Evolutionary conservation across 1,140 invertebrate species (phyloP).

Genomic region (Drosophila saltans): DNA sequence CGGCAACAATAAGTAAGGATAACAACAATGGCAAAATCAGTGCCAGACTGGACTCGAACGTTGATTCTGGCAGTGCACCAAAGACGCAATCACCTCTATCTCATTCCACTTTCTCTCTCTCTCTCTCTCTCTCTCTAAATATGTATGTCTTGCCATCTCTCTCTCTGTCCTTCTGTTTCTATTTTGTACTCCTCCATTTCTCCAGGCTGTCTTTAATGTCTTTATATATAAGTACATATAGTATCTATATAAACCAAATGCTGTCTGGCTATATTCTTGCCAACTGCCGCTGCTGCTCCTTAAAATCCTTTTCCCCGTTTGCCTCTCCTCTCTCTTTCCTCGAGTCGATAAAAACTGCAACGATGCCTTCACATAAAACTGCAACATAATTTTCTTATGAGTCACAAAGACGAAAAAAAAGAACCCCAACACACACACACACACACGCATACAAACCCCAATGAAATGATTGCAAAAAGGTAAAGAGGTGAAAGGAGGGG

Average conservation of each 20-base stretch:
- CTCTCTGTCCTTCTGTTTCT: constrained; percentile 6
- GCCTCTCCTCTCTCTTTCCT: background rate
- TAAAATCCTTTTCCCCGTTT: constrained; percentile 26
- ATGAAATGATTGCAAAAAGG: constrained; percentile 31
- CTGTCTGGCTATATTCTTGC: constrained; percentile 30
- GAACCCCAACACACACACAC: constrained; percentile 41
- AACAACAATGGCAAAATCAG: constrained; percentile 63
- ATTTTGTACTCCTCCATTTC: constrained; percentile 14
- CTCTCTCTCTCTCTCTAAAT: background rate
- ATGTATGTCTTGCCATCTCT: background rate
- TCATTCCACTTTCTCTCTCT: background rate
- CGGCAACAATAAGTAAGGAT: background rate
- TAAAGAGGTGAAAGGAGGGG: background rate
- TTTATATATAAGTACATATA: constrained; percentile 47
- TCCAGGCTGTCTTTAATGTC: constrained; percentile 62
- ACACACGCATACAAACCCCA: constrained; percentile 17
- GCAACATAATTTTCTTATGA: constrained; percentile 82
- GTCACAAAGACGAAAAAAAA: constrained; percentile 59
- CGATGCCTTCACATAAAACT: constrained; percentile 62
- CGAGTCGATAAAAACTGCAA: constrained; percentile 69
- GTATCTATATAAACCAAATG: constrained; percentile 48
- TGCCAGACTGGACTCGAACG: constrained; percentile 25
- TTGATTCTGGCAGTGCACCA: constrained; percentile 65
- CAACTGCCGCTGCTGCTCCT: constrained; percentile 35
- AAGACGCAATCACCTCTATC: constrained; percentile 42